Evolutionary conservation across 2,888 invertebrate species (phyloP).

Genomic region (Rhabditoides inermis): DNA sequence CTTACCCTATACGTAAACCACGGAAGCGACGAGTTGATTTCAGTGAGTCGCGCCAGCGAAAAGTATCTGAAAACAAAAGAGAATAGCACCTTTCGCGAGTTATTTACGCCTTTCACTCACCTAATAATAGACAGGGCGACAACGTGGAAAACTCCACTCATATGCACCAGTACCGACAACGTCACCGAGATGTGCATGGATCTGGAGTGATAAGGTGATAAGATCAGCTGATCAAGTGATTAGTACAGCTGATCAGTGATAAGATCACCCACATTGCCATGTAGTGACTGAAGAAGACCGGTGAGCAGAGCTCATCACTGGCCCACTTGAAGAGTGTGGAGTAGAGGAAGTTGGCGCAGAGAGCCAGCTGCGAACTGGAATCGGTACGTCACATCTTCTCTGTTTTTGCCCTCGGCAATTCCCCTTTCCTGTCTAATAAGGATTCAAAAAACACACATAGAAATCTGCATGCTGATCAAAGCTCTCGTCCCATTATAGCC

Average conservation of each 20-base stretch:
- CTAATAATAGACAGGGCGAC: conserved; percentile 46
- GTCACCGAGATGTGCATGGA: conserved; percentile 41
- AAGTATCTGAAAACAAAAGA: conserved; percentile 17
- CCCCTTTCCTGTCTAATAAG: no score
- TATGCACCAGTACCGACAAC: conserved; percentile 44
- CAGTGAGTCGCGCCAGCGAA: conserved; percentile 28
- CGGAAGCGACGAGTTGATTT: conserved; percentile 32
- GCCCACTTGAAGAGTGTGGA: conserved; percentile 45
- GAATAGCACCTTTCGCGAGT: not conserved
- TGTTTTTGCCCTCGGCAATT: no score
- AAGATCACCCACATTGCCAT: conserved; percentile 6
- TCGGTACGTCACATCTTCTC: no score
- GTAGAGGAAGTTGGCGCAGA: conserved; percentile 47
- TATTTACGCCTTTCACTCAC: not conserved
- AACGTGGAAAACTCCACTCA: conserved; percentile 46
- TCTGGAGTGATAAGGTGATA: conserved; percentile 3
- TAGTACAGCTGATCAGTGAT: not conserved
- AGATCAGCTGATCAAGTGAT: not conserved
- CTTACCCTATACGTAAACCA: conserved; percentile 42
- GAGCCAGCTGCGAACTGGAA: conserved; percentile 40
- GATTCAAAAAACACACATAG: no score
- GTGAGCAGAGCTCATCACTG: conserved; percentile 36
- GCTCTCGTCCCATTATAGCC: no score
- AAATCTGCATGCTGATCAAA: no score
- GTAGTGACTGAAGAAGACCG: conserved; percentile 32